A percentile compares a stretch with the other conserved stretches of the same genome.
These are phyloP conservation scores for Lordiphosa stackelbergi DNA, from an alignment of 1,140 invertebrate genomes.

Conservation along the genomic window DNA sequence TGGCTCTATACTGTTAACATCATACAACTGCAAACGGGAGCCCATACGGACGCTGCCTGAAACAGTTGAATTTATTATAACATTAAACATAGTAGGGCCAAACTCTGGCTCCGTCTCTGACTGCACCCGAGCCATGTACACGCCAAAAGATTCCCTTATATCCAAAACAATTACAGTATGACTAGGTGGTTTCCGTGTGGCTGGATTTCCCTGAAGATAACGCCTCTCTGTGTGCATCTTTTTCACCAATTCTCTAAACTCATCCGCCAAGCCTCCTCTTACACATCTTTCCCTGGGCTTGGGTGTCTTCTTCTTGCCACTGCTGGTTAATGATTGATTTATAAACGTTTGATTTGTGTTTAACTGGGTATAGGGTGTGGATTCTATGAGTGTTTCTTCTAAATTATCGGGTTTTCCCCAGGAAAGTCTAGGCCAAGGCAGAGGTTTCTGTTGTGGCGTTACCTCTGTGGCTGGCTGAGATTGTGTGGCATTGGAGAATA, in stretches of 20 bases:
- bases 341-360: not conserved
- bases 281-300: not conserved
- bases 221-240: not conserved
- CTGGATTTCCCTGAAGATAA: not conserved
- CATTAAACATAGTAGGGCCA: not conserved
- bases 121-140: not conserved
- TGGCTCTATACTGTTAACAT: not conserved
- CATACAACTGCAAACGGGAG: not conserved
- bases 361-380: not conserved
- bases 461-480: no score
- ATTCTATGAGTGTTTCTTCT: not conserved
- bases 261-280: not conserved
- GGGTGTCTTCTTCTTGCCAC: not conserved
- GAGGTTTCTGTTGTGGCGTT: not conserved
- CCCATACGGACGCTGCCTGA: not conserved
- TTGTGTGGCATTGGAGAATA: not conserved
- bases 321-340: not conserved
- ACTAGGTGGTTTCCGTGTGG: constrained; percentile 2
- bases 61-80: not conserved
- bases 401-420: not conserved
- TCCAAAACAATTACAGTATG: not conserved
- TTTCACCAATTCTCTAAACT: not conserved
- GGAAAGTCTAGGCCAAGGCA: not conserved
- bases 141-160: constrained; percentile 4
- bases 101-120: not conserved